phyloP scores from a whole-genome alignment of 2,113 vertebrate species.

The Podiceps cristatus region DNA sequence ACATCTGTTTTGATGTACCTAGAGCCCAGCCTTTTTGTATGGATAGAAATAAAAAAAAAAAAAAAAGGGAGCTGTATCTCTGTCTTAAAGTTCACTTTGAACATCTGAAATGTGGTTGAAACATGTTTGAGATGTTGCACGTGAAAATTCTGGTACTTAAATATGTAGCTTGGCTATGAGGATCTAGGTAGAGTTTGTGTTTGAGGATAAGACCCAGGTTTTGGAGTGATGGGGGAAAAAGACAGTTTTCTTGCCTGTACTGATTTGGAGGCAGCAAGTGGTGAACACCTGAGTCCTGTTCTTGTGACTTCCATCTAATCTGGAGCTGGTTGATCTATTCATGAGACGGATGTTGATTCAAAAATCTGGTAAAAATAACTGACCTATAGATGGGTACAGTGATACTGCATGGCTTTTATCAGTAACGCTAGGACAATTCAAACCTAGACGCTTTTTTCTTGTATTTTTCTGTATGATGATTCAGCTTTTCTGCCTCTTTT shows the following conservation, averaged over 20 bases:
- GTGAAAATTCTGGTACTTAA: background rate
- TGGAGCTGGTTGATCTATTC: background rate
- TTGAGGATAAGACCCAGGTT: background rate
- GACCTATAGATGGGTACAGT: background rate
- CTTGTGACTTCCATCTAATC: background rate
- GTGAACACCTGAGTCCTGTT: background rate
- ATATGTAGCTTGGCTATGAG: background rate
- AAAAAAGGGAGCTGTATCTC: background rate
- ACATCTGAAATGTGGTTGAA: background rate
- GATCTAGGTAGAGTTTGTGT: background rate
- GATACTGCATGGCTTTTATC: background rate
- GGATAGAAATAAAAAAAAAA: background rate
- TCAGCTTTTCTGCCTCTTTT: background rate
- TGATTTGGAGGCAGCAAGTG: background rate
- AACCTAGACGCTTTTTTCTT: background rate
- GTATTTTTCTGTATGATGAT: background rate
- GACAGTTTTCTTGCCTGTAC: background rate
- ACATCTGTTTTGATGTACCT: background rate
- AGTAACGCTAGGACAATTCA: background rate
- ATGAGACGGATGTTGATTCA: background rate
- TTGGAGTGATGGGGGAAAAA: background rate
- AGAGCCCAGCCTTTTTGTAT: background rate
- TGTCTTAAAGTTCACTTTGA: background rate
- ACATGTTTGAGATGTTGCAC: background rate
- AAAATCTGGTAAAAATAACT: background rate